Evolutionary conservation across 2,888 invertebrate species (phyloP), one percentile per base, ranked within the genome.

Genomic region (Pharmacophagus antenor): DNA sequence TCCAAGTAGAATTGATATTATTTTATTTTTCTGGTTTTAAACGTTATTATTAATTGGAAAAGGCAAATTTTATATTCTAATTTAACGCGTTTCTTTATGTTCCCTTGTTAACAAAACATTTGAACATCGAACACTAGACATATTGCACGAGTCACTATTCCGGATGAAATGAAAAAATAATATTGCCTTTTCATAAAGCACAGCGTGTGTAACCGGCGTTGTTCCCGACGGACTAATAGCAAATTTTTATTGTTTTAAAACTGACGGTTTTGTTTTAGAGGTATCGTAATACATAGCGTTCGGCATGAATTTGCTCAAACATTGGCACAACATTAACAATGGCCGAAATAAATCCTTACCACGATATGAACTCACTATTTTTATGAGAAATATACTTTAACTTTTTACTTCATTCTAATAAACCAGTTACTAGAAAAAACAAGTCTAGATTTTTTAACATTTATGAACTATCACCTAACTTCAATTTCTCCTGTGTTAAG

Each of bases 241-340:
- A 52, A 46, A 18, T 47, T 52, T 58, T 41, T 47, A 47, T 50
- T 58, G 47, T 51, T 51, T 57, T 59, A 57, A 52, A 52, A 44
- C 12, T 17, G 10, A 42, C 25, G 4, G 21, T n/a, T 47, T 41
- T 58, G 23, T 49, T 57, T 25, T 49, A 63, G 20, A 23, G 42
- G 41, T 37, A 25, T 44, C 37, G 18, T 18, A 23, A 44, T 31
- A 44, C 8, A 25, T 61, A 61, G 58, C 58, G 61, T 62, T 61
- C 53, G 54, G 58, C 50, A 60, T 54, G 61, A 51, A 50, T 49
- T 63, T 63, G 63, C 62, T 60, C 62, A 66, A 65, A 66, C 63
- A 67, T 63, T 65, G 63, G 61, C 50, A 59, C 56, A 62, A 61
- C 63, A 65, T 65, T 65, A 65, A 63, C 56, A 65, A 63, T 58